A percentile compares a stretch with the other conserved stretches of the same genome.
These are phyloP conservation scores for Accipiter cooperii DNA, from an alignment of 2,113 vertebrate species.

Conservation along the genomic window DNA sequence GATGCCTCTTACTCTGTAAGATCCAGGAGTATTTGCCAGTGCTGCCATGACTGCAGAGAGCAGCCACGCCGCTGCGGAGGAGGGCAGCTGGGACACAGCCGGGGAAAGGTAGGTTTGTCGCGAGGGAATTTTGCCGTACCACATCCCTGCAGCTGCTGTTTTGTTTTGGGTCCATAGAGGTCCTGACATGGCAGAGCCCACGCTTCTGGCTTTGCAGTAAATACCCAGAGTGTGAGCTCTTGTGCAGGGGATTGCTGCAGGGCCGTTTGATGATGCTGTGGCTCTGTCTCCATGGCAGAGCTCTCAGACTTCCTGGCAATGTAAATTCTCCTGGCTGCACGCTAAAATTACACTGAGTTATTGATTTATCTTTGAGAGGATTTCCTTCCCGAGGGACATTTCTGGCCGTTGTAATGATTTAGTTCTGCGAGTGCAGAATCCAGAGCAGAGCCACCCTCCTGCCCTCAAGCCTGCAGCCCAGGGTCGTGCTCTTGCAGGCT, in stretches of 20 bases:
- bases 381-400: conserved; percentile 57
- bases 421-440: conserved; percentile 5
- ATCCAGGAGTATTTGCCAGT: not conserved
- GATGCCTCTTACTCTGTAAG: not conserved
- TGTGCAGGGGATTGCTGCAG: not conserved
- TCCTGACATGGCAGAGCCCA: not conserved
- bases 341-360: conserved; percentile 64
- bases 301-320: conserved; percentile 65
- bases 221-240: not conserved
- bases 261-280: conserved; percentile 29
- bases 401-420: conserved; percentile 33
- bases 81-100: not conserved
- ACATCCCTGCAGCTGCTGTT: not conserved
- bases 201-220: not conserved
- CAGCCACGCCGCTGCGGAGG: not conserved
- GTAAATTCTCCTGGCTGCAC: conserved; percentile 41
- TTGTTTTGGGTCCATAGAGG: not conserved
- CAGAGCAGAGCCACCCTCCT: not conserved
- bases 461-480: not conserved
- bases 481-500: not conserved
- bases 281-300: not conserved
- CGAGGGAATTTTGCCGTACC: not conserved
- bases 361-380: conserved; percentile 72
- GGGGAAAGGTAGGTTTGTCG: not conserved
- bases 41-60: accelerated